phyloP scores from a whole-genome alignment of 1,140 invertebrate genomes.

The Mycetomoellerius zeteki region DNA sequence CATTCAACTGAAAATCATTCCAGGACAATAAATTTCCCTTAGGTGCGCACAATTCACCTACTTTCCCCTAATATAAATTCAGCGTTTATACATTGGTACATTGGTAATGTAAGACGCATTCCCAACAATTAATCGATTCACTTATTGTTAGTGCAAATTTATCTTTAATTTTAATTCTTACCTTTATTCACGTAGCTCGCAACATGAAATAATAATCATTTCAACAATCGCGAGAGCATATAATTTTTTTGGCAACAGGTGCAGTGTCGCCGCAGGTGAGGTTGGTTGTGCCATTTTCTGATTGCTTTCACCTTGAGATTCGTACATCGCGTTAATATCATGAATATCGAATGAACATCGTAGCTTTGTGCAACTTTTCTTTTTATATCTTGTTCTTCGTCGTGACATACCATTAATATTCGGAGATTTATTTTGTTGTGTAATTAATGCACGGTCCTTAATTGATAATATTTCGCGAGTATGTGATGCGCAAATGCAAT shows the following conservation, averaged over 20 bases:
- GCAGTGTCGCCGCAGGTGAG: neutral
- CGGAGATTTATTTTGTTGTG: too few species aligned
- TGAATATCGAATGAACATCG: neutral
- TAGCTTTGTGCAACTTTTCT: neutral
- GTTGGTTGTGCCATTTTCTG: neutral
- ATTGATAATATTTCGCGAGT: too few species aligned
- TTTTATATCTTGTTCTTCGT: neutral
- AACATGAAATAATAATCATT: neutral
- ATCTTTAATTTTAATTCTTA: neutral
- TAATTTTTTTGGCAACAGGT: slow-evolving; percentile 4
- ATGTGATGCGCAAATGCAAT: neutral
- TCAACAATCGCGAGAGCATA: neutral
- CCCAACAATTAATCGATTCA: neutral
- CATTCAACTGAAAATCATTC: too few species aligned
- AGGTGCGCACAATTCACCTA: too few species aligned
- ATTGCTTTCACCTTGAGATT: neutral
- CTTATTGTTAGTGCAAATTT: neutral
- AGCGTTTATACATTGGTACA: neutral
- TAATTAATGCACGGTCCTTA: too few species aligned
- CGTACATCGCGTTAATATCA: neutral
- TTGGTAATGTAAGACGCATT: neutral
- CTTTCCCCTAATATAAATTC: slow-evolving; percentile 4
- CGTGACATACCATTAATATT: neutral
- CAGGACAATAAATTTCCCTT: too few species aligned
- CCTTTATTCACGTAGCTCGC: neutral